Conservation (phyloP, 2,113 vertebrate species). For the Ceuthmochares aereus region DNA sequence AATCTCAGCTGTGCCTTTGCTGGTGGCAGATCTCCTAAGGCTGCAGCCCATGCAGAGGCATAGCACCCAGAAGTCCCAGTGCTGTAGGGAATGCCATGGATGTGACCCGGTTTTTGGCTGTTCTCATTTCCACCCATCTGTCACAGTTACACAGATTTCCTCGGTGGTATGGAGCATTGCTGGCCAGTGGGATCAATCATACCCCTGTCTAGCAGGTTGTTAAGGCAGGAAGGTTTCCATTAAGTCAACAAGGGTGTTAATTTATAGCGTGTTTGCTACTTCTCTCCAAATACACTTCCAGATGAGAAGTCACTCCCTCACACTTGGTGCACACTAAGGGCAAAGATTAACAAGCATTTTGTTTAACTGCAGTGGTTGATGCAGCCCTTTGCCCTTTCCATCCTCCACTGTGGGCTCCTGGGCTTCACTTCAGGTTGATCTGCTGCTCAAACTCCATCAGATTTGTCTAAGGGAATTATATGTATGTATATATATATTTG, state of each 20-base stretch:
- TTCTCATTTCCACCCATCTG: background rate
- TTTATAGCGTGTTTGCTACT: slow-evolving; percentile 5
- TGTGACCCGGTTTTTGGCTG: fast-evolving
- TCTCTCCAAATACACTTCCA: background rate
- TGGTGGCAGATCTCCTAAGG: fast-evolving
- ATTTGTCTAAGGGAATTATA: background rate
- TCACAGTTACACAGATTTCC: background rate
- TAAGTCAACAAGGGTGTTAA: slow-evolving; percentile 30
- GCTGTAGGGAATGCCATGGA: background rate
- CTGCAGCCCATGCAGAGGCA: background rate
- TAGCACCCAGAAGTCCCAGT: background rate
- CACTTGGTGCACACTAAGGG: background rate
- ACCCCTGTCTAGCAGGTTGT: background rate
- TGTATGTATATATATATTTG: background rate
- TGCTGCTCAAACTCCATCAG: background rate
- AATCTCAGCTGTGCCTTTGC: background rate
- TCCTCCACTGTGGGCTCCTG: background rate
- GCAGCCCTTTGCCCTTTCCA: background rate
- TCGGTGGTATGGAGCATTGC: background rate
- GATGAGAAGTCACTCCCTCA: background rate
- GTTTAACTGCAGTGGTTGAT: background rate
- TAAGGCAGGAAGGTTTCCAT: slow-evolving; percentile 41
- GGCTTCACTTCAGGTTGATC: background rate
- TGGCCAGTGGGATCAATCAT: background rate
- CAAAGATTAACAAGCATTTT: slow-evolving; percentile 20